Percentiles rank a stretch among this genome's conserved stretches.
Conservation (phyloP, 2,113 vertebrate genomes). For the Lathamus discolor region DNA sequence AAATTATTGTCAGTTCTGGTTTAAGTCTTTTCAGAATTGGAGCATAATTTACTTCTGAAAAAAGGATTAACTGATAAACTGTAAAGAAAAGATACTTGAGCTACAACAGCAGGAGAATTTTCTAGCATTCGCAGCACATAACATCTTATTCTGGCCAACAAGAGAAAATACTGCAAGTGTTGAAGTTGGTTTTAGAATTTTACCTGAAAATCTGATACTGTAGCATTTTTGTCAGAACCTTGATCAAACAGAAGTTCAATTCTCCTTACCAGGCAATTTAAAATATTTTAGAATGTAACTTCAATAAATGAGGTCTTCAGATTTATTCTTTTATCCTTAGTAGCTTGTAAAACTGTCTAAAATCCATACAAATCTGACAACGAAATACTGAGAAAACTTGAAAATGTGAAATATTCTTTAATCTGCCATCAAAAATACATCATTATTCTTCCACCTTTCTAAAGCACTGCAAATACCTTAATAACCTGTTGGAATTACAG, state of each 20-base stretch:
- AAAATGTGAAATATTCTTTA: neutral
- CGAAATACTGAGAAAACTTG: neutral
- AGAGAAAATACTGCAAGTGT: neutral
- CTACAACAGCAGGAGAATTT: neutral
- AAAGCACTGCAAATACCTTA: neutral
- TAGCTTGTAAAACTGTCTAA: neutral
- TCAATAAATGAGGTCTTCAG: neutral
- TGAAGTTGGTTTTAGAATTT: neutral
- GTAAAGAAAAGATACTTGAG: neutral
- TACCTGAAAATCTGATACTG: neutral
- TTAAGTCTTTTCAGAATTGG: neutral
- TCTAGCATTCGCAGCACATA: fast-evolving
- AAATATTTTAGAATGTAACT: neutral
- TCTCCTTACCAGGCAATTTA: neutral
- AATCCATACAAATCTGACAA: neutral
- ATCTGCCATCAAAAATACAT: neutral
- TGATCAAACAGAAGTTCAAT: neutral
- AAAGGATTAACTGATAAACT: neutral
- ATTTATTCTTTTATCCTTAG: neutral
- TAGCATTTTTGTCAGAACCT: neutral
- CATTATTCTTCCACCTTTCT: neutral
- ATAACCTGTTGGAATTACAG: neutral
- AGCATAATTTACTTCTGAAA: neutral
- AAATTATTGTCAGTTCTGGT: neutral
- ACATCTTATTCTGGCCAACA: neutral